Conservation (phyloP, 2,113 vertebrate genomes). For the Ctenodactylus gundi region DNA sequence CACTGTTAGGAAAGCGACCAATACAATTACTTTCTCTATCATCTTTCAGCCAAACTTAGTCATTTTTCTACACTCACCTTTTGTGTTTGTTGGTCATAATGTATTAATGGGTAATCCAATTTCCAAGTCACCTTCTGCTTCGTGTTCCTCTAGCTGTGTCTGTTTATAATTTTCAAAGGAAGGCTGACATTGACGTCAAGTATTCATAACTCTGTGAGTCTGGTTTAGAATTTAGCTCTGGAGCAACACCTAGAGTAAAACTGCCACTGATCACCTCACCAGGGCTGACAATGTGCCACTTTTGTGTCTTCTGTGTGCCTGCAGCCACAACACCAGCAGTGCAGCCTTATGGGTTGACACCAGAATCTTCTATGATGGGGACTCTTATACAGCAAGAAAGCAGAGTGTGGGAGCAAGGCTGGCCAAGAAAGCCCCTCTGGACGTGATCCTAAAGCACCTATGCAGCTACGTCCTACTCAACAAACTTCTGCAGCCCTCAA, state of each 20-base stretch:
- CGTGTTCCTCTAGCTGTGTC: background rate
- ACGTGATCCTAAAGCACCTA: background rate
- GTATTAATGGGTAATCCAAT: background rate
- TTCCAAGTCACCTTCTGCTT: background rate
- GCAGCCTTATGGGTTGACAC: background rate
- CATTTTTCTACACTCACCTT: background rate
- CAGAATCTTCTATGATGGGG: background rate
- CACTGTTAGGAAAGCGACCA: too few species aligned
- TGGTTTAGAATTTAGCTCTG: conserved; percentile 55
- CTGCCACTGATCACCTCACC: background rate
- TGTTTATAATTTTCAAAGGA: conserved; percentile 53
- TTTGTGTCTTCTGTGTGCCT: background rate
- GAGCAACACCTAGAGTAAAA: conserved; percentile 28
- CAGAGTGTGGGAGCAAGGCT: background rate
- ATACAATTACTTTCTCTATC: background rate
- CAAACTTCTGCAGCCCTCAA: background rate
- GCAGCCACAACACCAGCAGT: background rate
- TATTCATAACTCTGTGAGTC: conserved; percentile 64
- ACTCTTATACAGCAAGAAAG: background rate
- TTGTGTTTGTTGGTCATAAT: background rate
- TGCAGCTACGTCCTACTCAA: background rate
- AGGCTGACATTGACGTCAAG: conserved; percentile 41
- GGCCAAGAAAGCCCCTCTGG: background rate
- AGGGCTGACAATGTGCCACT: background rate
- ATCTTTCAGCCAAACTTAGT: background rate